Evolutionary conservation across 2,797 vertebrate genomes (phyloP).

Genomic region (Rhinoraja longicauda): DNA sequence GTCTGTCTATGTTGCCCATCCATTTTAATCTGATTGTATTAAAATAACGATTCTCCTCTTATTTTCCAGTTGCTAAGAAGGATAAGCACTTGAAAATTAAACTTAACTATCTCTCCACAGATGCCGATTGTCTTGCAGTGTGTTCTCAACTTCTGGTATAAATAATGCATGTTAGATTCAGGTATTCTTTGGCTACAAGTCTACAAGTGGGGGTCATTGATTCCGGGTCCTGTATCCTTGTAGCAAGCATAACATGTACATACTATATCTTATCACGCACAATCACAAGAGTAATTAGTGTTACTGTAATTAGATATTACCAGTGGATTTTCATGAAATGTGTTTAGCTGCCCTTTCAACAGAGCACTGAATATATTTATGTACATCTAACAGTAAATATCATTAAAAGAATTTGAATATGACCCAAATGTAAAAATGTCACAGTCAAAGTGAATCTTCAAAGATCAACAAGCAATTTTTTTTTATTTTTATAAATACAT

Average conservation of each 20-base stretch:
- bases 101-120: not conserved
- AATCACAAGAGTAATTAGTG: not conserved
- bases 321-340: conserved; percentile 2
- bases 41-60: not conserved
- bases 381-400: not conserved
- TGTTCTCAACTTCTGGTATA: not conserved
- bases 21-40: not conserved
- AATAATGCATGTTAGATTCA: not conserved
- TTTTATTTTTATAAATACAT: not conserved
- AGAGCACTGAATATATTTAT: not conserved
- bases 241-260: not conserved
- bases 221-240: not conserved
- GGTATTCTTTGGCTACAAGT: not conserved
- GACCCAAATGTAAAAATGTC: not conserved
- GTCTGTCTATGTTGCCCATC: not conserved
- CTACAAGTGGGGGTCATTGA: not conserved
- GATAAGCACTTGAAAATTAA: conserved; percentile 13
- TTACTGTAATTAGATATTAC: not conserved
- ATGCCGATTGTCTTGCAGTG: not conserved
- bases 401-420: not conserved
- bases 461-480: conserved; percentile 27
- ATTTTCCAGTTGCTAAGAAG: not conserved
- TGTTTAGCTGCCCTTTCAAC: not conserved
- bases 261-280: not conserved
- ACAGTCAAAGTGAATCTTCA: not conserved